phyloP scores from a whole-genome alignment of 2,113 vertebrate species.

The Nestor notabilis region DNA sequence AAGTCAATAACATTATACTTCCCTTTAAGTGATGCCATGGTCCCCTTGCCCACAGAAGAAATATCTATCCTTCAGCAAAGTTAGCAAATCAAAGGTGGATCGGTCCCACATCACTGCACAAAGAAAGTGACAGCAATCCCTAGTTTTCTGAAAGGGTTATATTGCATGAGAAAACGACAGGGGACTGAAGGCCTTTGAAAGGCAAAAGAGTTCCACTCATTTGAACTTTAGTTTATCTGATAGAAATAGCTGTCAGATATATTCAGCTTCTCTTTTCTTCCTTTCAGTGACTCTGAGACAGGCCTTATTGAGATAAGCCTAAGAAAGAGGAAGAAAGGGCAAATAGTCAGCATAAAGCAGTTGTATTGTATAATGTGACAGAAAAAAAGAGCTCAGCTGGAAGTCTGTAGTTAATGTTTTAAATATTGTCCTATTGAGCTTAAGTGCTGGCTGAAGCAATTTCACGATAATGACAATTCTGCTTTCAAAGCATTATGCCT shows the following conservation, averaged over 20 bases:
- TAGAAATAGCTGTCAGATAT: slow-evolving; percentile 70
- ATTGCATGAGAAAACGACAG: not conserved
- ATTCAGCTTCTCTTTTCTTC: slow-evolving; percentile 60
- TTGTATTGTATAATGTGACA: slow-evolving; percentile 39
- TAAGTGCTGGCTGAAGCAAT: not conserved
- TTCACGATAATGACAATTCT: slow-evolving; percentile 1
- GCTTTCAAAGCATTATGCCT: not conserved
- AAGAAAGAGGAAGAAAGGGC: slow-evolving; percentile 48
- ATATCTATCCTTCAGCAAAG: slow-evolving; percentile 37
- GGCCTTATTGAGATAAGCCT: slow-evolving; percentile 57
- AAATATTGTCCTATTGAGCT: slow-evolving; percentile 21
- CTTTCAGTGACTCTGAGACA: slow-evolving; percentile 40
- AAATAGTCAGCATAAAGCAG: slow-evolving; percentile 15
- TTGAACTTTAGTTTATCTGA: slow-evolving; percentile 74
- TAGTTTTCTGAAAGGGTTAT: not conserved
- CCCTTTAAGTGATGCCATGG: not conserved
- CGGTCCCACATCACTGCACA: slow-evolving; percentile 25
- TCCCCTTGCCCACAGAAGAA: not conserved
- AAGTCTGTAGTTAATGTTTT: slow-evolving; percentile 45
- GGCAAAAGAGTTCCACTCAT: slow-evolving; percentile 55
- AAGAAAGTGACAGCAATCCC: slow-evolving; percentile 33
- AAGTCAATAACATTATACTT: not conserved
- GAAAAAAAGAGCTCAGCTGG: slow-evolving; percentile 10
- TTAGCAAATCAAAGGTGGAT: slow-evolving; percentile 23
- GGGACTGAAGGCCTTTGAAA: slow-evolving; percentile 59